Base-by-base conservation (phyloP, 1,140 invertebrate species). In the Drosophila tani region DNA sequence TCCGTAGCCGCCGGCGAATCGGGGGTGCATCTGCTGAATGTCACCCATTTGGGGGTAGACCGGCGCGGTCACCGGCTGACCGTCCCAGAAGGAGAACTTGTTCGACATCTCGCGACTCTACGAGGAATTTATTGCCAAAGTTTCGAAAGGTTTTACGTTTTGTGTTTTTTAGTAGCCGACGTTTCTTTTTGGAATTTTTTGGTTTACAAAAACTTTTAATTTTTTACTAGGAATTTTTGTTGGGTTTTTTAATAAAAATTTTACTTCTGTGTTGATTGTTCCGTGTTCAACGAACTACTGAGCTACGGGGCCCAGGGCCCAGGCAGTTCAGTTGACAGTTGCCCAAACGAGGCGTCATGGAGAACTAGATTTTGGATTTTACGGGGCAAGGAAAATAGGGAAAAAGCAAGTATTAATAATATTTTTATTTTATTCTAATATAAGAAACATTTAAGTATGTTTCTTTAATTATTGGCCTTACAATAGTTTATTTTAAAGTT, bases 1-100 rank as follows among this genome's bases (percentile, higher is more conserved):
- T 14, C 29, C 8, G 4, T 35, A 60, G 9, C 43, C 58, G 27
- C 29, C 58, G 27, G 58, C 11, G 1, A 11, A 7, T 21, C 43
- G 59, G 8, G 47, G 53, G 21, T 45, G 40, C 47, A 47, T 12
- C 15, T 53, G 50, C 27, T 35, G 50, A 17, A 57, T 19, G 45
- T 77, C 74, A 1, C 62, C 74, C 62, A 77, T 75, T 15, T 75
- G 74, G 0, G 74, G 74, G 40, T 59, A 77, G 3, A 76, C 41
- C 41, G 74, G 70, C 11, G 45, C 55, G n/a, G 71, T 75, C 21
- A 77, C 59, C 5, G 62, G 74, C 19, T 75, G 74, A 9, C 74
- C 74, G 21, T 78, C 38, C 75, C 73, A 78, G 32, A 78, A 78
- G 2, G 57, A 51, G 3, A 69, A 21, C 17, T 21, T 21, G 40